Base-by-base conservation (phyloP, 35 echinoderm and acorn worm species). In the Eucidaris tribuloides region DNA sequence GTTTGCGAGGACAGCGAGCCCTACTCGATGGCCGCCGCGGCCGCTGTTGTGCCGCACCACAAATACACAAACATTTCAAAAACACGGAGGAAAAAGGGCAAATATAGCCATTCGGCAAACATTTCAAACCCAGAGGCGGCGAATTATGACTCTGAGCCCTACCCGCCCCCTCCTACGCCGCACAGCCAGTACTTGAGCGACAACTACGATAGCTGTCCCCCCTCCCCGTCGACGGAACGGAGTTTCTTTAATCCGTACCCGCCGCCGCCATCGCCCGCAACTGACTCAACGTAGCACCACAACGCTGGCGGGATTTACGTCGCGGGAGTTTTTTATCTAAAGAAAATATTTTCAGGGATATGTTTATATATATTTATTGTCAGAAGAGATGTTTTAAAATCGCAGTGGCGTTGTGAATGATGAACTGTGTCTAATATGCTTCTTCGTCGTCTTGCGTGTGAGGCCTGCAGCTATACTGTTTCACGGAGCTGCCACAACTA, bases 171-270 rank as follows among this genome's bases (percentile, higher is more conserved):
- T 20, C 94, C 94, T 2, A 97, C 94, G 25, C 94, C 94, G 13
- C 86, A 84, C 62, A 90, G 87, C 23, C 78, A 84, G 50, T 89
- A 82, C 43, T 86, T 77, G 43, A 76, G 77, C 48, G 76, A 87
- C 71, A 92, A 92, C 72, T 86, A 81, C 24, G 94, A 97, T 46
- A 97, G 94, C 61, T 97, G 94, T 78, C 94, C 94, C 18, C 94
- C 94, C 4, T 97, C 90, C 20, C 95, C 95, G 7, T 98, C 95
- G 17, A 98, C 95, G 15, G 95, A 91, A 42, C 79, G 95, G 79
- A 98, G 95, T 40, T 98, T 88, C 50, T 98, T 92, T 66, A 88
- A 98, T 52, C 90, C 90, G 0, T 98, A 93, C 76, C 95, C 95
- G 19, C 95, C 95, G 3, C 95, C 95, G 3, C 95, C 95, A 1